Evolutionary conservation across 2,888 invertebrate genomes (phyloP).

Genomic region (Leptinotarsa peninsularis): DNA sequence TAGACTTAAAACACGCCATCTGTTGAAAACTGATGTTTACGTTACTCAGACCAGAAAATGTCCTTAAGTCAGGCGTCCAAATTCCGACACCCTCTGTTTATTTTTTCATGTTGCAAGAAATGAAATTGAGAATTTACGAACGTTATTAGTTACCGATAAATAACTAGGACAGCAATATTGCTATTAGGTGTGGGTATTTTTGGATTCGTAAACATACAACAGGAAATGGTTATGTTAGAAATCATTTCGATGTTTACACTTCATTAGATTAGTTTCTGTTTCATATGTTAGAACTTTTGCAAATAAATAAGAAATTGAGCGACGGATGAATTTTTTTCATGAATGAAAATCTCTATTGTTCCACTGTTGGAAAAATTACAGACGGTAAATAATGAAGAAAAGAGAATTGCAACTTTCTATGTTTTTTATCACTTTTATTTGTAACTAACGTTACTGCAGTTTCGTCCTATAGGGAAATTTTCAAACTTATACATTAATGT

Average conservation of each 20-base stretch:
- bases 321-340: no score
- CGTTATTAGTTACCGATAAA: slow-evolving; percentile 17
- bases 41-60: slow-evolving; percentile 11
- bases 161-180: slow-evolving; percentile 8
- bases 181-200: slow-evolving; percentile 24
- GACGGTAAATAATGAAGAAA: no score
- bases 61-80: slow-evolving; percentile 1
- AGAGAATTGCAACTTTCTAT: no score
- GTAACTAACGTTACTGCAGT: no score
- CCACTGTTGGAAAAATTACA: no score
- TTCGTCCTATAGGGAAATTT: no score
- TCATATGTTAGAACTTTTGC: no score
- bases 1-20: slow-evolving; percentile 12
- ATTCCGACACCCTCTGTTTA: slow-evolving; percentile 20
- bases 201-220: slow-evolving; percentile 21
- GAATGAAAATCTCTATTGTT: no score
- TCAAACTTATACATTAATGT: no score
- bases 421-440: no score
- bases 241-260: slow-evolving; percentile 4
- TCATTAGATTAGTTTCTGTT: background rate
- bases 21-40: slow-evolving; percentile 12
- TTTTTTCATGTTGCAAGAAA: slow-evolving; percentile 28
- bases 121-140: slow-evolving; percentile 22
- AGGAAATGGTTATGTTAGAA: slow-evolving; percentile 11
- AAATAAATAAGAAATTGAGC: no score